Percentiles rank a stretch among this genome's conserved stretches.
Conservation (phyloP, 2,888 invertebrate species). For the Mythimna impura region DNA sequence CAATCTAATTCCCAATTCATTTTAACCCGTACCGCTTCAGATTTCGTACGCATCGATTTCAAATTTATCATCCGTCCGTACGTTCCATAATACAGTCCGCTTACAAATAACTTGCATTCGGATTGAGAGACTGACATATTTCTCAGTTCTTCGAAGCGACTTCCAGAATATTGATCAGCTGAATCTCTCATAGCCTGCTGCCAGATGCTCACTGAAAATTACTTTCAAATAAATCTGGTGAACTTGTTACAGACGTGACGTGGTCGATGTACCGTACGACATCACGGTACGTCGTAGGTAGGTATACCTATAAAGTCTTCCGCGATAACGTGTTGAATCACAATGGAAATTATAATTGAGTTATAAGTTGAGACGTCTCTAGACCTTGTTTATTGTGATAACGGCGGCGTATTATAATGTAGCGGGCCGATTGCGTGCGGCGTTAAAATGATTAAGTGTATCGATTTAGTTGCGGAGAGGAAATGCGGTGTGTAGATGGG, state of each 20-base stretch:
- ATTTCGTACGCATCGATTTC: conserved; percentile 66
- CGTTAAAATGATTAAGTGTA: conserved; percentile 55
- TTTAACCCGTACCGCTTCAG: conserved; percentile 56
- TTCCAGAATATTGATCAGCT: conserved; percentile 89
- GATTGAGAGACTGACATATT: conserved; percentile 88
- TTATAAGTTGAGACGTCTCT: conserved; percentile 66
- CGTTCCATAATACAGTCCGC: conserved; percentile 70
- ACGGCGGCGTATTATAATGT: conserved; percentile 57
- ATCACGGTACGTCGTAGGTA: no score
- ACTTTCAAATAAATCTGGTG: conserved; percentile 88
- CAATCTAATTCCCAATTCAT: conserved; percentile 61
- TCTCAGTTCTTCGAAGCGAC: conserved; percentile 85
- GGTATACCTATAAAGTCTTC: conserved; percentile 22
- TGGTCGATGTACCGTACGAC: conserved; percentile 44
- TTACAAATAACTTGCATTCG: conserved; percentile 79
- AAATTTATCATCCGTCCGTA: conserved; percentile 65
- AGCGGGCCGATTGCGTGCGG: conserved; percentile 35
- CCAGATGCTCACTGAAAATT: conserved; percentile 89
- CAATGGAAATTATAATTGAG: conserved; percentile 75
- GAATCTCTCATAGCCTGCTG: conserved; percentile 87
- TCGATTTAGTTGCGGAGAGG: conserved; percentile 42
- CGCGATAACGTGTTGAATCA: conserved; percentile 70
- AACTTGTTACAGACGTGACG: conserved; percentile 77
- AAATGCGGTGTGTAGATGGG: conserved; percentile 12
- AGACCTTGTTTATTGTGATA: conserved; percentile 61